Base-by-base conservation (phyloP, 1,140 invertebrate genomes). In the Hylaeus anthracinus region DNA sequence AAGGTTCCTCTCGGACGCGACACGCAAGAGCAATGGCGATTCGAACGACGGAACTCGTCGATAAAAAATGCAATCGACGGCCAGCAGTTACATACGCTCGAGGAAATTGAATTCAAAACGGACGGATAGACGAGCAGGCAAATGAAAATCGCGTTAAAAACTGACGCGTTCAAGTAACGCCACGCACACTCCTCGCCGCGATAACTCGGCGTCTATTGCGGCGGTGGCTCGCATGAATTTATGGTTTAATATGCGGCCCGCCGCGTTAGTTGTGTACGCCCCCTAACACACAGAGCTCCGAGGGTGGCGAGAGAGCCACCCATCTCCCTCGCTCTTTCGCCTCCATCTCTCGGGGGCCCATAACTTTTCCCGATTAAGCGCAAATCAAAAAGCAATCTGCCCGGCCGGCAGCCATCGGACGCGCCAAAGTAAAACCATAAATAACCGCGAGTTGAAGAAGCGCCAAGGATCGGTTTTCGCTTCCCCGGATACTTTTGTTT, bases 381-480 rank as follows among this genome's bases (percentile, higher is more conserved):
- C 90, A 92, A 92, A 91, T 92, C 90, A 91, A 91, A 92, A 92
- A 92, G 91, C 90, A 92, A 92, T 92, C 90, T 91, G 79, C 89
- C 75, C 75, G 71, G 82, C 84, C 83, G 69, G 84, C 83, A 76
- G 76, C 82, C 78, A 86, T 73, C 83, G 72, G 79, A 66, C 79
- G 79, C 76, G 64, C 69, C 70, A 81, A 89, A 89, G 88, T 89
- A 79, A 84, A 90, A 89, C 79, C 87, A 82, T 90, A 90, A 90
- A 90, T 90, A 89, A 82, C 65, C 80, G 53, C 70, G 61, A 55
- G n/a, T n/a, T 43, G 80, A 82, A 82, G 74, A 66, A 81, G 64
- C 70, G 53, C 26, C 12, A 37, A 74, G 51, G 37, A 15, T 56
- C 67, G 43, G n/a, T 37, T 8, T 41, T 2, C 56, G 75, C 14